Evolutionary conservation across 2,888 invertebrate species (phyloP).

Genomic region (Diabrotica balteata): DNA sequence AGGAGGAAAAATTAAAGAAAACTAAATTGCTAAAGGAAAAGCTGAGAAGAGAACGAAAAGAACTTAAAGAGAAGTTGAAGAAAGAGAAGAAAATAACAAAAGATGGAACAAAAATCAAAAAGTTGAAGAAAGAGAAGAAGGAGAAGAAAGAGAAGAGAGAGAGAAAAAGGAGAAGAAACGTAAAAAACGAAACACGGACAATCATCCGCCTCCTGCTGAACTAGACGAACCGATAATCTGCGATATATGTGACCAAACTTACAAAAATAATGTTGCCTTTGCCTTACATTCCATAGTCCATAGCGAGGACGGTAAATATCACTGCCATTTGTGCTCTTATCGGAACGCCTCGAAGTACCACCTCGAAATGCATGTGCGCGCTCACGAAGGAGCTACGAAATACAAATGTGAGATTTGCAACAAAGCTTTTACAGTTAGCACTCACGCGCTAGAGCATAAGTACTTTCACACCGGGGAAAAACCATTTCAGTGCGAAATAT

Average conservation of each 20-base stretch:
- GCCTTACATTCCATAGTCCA: constrained; percentile 45
- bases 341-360: constrained; percentile 53
- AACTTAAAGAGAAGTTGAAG: constrained; percentile 26
- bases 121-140: constrained; percentile 28
- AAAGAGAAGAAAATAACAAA: constrained; percentile 20
- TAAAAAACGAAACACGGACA: constrained; percentile 21
- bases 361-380: constrained; percentile 58
- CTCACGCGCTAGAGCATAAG: constrained; percentile 53
- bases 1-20: constrained; percentile 36
- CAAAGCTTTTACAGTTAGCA: constrained; percentile 53
- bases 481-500: constrained; percentile 65
- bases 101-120: constrained; percentile 25
- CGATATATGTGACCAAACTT: constrained; percentile 64
- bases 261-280: constrained; percentile 49
- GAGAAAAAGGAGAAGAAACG: constrained; percentile 28
- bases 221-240: constrained; percentile 61
- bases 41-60: constrained; percentile 18
- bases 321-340: constrained; percentile 54
- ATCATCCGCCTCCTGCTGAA: constrained; percentile 45
- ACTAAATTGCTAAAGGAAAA: constrained; percentile 29
- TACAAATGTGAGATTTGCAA: constrained; percentile 54
- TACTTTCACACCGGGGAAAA: constrained; percentile 56
- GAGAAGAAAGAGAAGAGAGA: constrained; percentile 33
- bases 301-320: constrained; percentile 49
- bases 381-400: constrained; percentile 61